Percentiles rank a stretch among this genome's conserved stretches.
These are phyloP conservation scores for Orchestes rusci DNA, from an alignment of 2,888 invertebrate genomes.

Conservation along the genomic window DNA sequence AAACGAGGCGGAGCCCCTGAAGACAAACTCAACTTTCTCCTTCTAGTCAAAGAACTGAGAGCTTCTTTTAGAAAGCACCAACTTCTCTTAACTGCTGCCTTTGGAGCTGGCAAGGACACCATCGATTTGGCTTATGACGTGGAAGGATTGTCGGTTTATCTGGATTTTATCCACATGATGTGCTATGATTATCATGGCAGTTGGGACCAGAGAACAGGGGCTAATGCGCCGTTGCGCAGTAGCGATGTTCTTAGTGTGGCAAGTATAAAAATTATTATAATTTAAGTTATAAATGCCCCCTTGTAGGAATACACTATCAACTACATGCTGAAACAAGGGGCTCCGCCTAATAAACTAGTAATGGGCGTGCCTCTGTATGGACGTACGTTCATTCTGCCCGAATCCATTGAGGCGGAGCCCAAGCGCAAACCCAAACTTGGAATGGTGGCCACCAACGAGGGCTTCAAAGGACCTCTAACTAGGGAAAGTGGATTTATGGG, in stretches of 20 bases:
- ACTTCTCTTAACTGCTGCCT: slow-evolving; percentile 71
- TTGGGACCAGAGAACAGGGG: slow-evolving; percentile 69
- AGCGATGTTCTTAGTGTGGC: slow-evolving; percentile 63
- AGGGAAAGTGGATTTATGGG: slow-evolving; percentile 78
- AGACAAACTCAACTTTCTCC: slow-evolving; percentile 71
- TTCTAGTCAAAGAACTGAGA: slow-evolving; percentile 68
- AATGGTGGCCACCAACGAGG: slow-evolving; percentile 48
- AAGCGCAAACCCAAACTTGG: slow-evolving; percentile 46
- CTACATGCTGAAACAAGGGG: slow-evolving; percentile 66
- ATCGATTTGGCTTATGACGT: slow-evolving; percentile 75
- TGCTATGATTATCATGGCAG: slow-evolving; percentile 85
- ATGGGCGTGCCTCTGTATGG: slow-evolving; percentile 81
- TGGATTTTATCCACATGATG: slow-evolving; percentile 77
- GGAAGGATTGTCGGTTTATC: slow-evolving; percentile 56
- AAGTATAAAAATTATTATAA: slow-evolving; percentile 38
- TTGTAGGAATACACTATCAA: slow-evolving; percentile 69
- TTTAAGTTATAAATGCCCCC: no score
- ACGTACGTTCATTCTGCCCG: slow-evolving; percentile 60
- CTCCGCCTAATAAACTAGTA: slow-evolving; percentile 68
- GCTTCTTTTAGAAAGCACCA: slow-evolving; percentile 61
- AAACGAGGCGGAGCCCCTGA: slow-evolving; percentile 65
- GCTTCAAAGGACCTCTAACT: slow-evolving; percentile 73
- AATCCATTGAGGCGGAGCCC: slow-evolving; percentile 32
- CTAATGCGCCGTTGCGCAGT: slow-evolving; percentile 68
- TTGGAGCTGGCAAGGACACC: slow-evolving; percentile 69